These are phyloP conservation scores for Aphidoletes aphidimyza DNA, from an alignment of 2,888 invertebrate species.

Conservation along the genomic window DNA sequence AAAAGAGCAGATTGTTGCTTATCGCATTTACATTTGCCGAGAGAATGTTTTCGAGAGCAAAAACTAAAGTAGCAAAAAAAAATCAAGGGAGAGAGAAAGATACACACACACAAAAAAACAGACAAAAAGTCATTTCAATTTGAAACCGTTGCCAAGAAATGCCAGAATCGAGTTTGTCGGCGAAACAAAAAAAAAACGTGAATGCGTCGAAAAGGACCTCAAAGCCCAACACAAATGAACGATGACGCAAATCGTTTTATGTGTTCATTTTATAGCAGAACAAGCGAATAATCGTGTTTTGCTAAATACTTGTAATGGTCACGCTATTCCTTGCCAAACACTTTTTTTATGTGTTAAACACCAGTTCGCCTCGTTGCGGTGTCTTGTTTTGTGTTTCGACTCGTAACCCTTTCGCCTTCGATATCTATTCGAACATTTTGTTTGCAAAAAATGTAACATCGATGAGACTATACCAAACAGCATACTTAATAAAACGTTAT, in stretches of 20 bases:
- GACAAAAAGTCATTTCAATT: conserved; percentile 47
- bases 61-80: background rate
- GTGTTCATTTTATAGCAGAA: conserved; percentile 7
- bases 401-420: background rate
- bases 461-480: background rate
- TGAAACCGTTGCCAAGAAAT: conserved; percentile 38
- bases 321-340: conserved; percentile 30
- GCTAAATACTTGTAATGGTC: conserved; percentile 51
- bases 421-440: background rate
- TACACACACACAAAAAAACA: conserved; percentile 9
- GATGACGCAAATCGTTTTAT: conserved; percentile 51
- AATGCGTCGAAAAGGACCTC: background rate
- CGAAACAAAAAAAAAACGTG: background rate
- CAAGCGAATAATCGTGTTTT: conserved; percentile 40
- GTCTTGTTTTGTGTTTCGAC: background rate
- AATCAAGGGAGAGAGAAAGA: background rate
- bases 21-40: background rate
- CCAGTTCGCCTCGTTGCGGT: no score
- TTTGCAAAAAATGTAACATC: background rate
- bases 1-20: conserved; percentile 30
- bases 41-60: background rate
- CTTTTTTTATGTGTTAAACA: no score
- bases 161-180: background rate
- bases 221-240: conserved; percentile 16
- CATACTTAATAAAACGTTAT: conserved; percentile 33